Conservation (phyloP, 1,140 invertebrate species). For the Habropoda laboriosa region DNA sequence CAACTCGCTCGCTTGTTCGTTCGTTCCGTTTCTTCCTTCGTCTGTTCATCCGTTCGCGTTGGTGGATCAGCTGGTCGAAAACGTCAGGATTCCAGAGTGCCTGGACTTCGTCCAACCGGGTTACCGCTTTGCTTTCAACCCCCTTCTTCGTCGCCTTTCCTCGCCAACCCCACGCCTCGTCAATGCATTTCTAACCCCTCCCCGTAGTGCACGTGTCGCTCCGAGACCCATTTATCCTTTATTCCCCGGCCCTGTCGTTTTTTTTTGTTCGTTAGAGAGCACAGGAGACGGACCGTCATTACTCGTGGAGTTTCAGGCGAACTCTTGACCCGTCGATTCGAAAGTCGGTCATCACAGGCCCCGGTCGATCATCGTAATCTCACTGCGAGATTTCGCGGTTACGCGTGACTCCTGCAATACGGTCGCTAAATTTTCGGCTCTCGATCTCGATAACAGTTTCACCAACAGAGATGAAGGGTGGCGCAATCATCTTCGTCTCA, state of each 20-base stretch:
- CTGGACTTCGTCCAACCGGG: slow-evolving; percentile 81
- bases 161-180: neutral
- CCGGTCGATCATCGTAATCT: neutral
- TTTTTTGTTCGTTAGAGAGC: slow-evolving; percentile 21
- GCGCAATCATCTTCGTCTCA: slow-evolving; percentile 9
- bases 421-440: neutral
- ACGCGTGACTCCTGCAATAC: too few relatives aligned
- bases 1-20: slow-evolving; percentile 14
- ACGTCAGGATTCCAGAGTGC: slow-evolving; percentile 54
- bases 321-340: slow-evolving; percentile 40
- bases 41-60: slow-evolving; percentile 45
- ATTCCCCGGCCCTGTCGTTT: neutral
- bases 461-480: neutral
- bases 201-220: slow-evolving; percentile 9
- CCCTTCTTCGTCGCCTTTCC: too few relatives aligned
- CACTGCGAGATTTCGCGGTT: neutral
- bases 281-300: slow-evolving; percentile 5
- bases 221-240: slow-evolving; percentile 17
- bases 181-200: neutral
- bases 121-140: slow-evolving; percentile 72
- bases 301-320: slow-evolving; percentile 16
- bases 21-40: slow-evolving; percentile 27
- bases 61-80: slow-evolving; percentile 75
- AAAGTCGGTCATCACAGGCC: slow-evolving; percentile 44
- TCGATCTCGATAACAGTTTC: neutral